These are phyloP conservation scores for Pachymerium ferrugineum DNA, from an alignment of 2,888 invertebrate genomes.

Conservation along the genomic window DNA sequence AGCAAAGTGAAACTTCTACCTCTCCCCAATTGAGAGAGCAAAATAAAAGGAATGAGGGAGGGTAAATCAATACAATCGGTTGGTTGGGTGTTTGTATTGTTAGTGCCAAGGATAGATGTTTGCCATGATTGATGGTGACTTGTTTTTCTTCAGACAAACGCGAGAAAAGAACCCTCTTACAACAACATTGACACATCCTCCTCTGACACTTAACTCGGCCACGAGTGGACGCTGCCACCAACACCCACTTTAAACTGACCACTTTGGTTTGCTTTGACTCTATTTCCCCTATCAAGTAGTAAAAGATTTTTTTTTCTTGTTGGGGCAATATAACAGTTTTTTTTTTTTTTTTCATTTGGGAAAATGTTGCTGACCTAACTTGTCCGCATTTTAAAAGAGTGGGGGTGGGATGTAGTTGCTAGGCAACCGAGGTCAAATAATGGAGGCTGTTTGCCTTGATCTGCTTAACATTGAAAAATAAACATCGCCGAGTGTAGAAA, in stretches of 20 bases:
- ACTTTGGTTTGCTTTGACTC: background rate
- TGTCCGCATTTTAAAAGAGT: background rate
- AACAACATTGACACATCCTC: slow-evolving; percentile 25
- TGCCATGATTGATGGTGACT: slow-evolving; percentile 27
- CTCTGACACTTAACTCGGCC: background rate
- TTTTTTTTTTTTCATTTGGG: background rate
- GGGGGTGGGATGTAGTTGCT: slow-evolving; percentile 16
- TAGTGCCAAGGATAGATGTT: slow-evolving; percentile 19
- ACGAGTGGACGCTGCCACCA: background rate
- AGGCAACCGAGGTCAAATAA: slow-evolving; percentile 11
- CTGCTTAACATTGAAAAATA: slow-evolving; percentile 25
- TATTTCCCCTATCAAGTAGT: background rate
- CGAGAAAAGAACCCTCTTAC: slow-evolving; percentile 17
- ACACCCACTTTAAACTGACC: background rate
- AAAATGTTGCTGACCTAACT: background rate
- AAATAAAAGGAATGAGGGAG: background rate
- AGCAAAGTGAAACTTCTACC: too few relatives aligned
- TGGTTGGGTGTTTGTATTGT: slow-evolving; percentile 20
- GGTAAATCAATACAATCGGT: slow-evolving; percentile 4
- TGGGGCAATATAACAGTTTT: too few relatives aligned
- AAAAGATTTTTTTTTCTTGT: background rate
- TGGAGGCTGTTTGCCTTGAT: slow-evolving; percentile 27
- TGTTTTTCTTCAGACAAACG: slow-evolving; percentile 4
- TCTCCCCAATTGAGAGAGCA: background rate
- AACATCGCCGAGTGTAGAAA: background rate